phyloP scores from a whole-genome alignment of 2,113 vertebrate genomes.

The Clarias macrocephalus region DNA sequence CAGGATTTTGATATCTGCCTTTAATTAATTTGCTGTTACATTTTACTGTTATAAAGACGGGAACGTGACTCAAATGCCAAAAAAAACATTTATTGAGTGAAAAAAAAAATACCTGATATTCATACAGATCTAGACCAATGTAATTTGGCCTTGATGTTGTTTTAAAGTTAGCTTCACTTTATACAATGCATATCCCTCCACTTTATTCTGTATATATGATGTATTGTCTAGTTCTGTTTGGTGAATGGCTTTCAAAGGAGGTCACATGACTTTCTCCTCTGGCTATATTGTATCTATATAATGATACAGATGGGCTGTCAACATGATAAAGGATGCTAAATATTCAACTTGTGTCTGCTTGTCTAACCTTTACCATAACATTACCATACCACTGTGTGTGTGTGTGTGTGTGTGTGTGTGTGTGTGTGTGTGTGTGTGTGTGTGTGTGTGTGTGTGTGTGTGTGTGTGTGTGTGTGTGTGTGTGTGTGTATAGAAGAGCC shows the following conservation, averaged over 20 bases:
- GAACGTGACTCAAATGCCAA: neutral
- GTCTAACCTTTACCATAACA: neutral
- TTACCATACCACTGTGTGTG: too few relatives aligned
- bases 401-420: too few relatives aligned
- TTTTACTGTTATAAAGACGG: neutral
- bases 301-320: neutral
- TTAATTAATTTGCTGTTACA: neutral
- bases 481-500: neutral
- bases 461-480: neutral
- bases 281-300: neutral
- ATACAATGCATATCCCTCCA: neutral
- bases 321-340: slow-evolving; percentile 2
- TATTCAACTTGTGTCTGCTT: slow-evolving; percentile 7
- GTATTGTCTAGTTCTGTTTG: neutral
- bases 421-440: too few relatives aligned
- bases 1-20: neutral
- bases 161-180: neutral
- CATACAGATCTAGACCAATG: neutral
- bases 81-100: neutral
- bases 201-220: neutral
- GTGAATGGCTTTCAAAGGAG: neutral
- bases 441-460: too few relatives aligned
- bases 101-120: neutral
- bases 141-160: neutral
- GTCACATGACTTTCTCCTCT: neutral